Conservation (phyloP, 2,113 vertebrate species). For the Gasterosteus nipponicus region DNA sequence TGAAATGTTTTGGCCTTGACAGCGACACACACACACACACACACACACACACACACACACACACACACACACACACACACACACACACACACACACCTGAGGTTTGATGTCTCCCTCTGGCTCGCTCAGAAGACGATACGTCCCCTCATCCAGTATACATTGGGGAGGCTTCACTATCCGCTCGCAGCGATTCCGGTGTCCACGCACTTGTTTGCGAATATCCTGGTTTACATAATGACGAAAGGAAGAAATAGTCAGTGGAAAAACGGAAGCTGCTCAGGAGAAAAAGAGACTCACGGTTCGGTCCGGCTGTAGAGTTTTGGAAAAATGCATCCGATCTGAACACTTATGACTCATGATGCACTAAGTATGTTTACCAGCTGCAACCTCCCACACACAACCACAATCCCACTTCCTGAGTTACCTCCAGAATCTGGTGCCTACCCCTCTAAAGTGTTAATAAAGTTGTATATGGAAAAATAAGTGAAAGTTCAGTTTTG, state of each 20-base stretch:
- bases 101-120: slow-evolving; percentile 87
- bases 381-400: slow-evolving; percentile 9
- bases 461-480: background rate
- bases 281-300: background rate
- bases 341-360: background rate
- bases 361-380: slow-evolving; percentile 5
- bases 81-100: slow-evolving; percentile 70
- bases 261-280: slow-evolving; percentile 2
- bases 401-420: slow-evolving; percentile 35
- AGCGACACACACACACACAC: too few species aligned
- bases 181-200: slow-evolving; percentile 81
- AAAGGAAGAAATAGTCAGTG: slow-evolving; percentile 5
- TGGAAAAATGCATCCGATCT: background rate
- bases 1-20: background rate
- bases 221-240: slow-evolving; percentile 75
- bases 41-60: too few species aligned
- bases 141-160: slow-evolving; percentile 84
- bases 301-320: background rate
- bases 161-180: slow-evolving; percentile 85
- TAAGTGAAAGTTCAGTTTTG: slow-evolving; percentile 36
- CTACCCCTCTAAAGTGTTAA: background rate
- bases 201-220: slow-evolving; percentile 78
- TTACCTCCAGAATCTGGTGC: background rate
- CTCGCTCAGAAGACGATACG: slow-evolving; percentile 84
- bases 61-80: background rate